Evolutionary conservation across 2,888 invertebrate species (phyloP).

Genomic region (Apamea monoglypha): DNA sequence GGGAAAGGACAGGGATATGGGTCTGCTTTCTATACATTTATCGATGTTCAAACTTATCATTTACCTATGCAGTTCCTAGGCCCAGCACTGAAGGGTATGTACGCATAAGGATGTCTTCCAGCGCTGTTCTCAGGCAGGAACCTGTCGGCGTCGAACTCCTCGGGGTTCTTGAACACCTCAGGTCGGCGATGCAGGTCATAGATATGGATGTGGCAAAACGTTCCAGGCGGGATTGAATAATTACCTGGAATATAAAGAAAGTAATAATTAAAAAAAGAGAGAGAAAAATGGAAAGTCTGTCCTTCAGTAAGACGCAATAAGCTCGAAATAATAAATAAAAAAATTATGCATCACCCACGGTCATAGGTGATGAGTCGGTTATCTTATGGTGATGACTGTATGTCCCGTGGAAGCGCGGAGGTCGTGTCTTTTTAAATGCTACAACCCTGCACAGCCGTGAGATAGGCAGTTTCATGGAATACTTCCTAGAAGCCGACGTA

Average conservation of each 20-base stretch:
- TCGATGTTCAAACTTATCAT: neutral
- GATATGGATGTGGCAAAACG: conserved; percentile 90
- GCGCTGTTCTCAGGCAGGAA: conserved; percentile 91
- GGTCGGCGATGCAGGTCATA: conserved; percentile 92
- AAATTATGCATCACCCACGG: neutral
- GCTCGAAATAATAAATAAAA: neutral
- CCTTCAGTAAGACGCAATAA: neutral
- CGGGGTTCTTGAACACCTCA: conserved; percentile 91
- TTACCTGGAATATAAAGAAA: conserved; percentile 76
- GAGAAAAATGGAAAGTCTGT: neutral
- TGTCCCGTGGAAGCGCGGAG: neutral
- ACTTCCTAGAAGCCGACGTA: neutral
- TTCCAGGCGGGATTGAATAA: conserved; percentile 86
- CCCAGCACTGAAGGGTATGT: conserved; percentile 93
- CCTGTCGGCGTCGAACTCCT: conserved; percentile 92
- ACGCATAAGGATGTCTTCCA: conserved; percentile 91
- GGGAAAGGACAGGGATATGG: too few species aligned
- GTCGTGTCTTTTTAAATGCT: neutral
- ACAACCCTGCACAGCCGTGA: neutral
- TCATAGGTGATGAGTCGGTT: too few species aligned
- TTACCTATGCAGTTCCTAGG: conserved; percentile 91
- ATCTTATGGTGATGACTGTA: neutral
- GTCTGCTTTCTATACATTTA: conserved; percentile 4
- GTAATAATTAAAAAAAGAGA: neutral
- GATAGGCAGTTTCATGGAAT: neutral